Evolutionary conservation across 2,113 vertebrate species (phyloP), one percentile per base, ranked within the genome.

Genomic region (Laterallus jamaicensis): DNA sequence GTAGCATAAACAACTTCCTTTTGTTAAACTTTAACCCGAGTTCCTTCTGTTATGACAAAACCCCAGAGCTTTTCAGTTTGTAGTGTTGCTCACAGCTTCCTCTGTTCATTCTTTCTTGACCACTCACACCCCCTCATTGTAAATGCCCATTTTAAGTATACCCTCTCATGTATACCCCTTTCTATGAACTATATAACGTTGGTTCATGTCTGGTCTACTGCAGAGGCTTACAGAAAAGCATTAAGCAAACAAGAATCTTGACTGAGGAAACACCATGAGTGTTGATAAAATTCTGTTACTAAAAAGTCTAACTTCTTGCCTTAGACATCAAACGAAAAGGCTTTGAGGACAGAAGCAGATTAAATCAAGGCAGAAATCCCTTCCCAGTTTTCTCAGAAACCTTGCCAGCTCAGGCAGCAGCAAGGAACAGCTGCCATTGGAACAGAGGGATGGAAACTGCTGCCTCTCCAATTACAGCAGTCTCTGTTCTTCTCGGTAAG

Each of bases 1-100:
- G 74, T 47, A 83, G 64, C 37, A 88, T 22, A 50, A 84, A 64
- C 75, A 32, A 73, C 15, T 83, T 70, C 13, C 25, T 93, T 81
- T 16, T 60, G 76, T 81, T 93, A 90, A 93, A 92, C 50, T 90
- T 92, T 58, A 96, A 90, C 73, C 59, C 9, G 15, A 80, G 39
- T 10, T 88, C 52, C 47, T 79, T 78, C 73, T 91, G 55, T 63
- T 70, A 31, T 5, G 20, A 50, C 63, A 71, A 26, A 87, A 75
- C 49, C 5, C 59, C 1, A 12, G 32, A 91, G 64, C 77, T 78
- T 87, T 95, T 56, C 39, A 42, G 39, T 54, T 56, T 58, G 12
- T 39, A 32, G 24, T 84, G 44, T 1, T 1, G 6, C 37, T 73
- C 56, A 40, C 54, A 77, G 69, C 24, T 79, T 37, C 15, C 29